Conservation (phyloP, 2,888 invertebrate species). For the Agrypnus murinus region DNA sequence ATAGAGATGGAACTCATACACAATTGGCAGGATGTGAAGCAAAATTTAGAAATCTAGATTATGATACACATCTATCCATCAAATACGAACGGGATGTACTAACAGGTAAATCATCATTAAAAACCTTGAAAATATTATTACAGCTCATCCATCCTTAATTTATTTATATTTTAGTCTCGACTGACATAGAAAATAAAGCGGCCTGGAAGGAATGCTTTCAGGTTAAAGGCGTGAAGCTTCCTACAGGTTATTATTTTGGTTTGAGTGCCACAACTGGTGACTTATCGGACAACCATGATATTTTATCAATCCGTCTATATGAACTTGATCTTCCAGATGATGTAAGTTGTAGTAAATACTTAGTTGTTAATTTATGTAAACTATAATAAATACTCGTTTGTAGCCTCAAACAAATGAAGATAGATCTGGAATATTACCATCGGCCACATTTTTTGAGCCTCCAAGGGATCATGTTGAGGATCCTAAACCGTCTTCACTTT, state of each 20-base stretch:
- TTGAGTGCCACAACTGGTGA: slow-evolving; percentile 98
- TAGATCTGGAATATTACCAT: slow-evolving; percentile 89
- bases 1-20: slow-evolving; percentile 98
- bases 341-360: slow-evolving; percentile 67
- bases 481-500: slow-evolving; percentile 87
- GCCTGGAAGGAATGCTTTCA: slow-evolving; percentile 96
- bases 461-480: slow-evolving; percentile 95
- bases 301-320: slow-evolving; percentile 92
- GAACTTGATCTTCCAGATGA: slow-evolving; percentile 88
- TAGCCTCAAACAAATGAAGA: slow-evolving; percentile 81
- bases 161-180: slow-evolving; percentile 88
- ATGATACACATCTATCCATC: slow-evolving; percentile 93
- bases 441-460: slow-evolving; percentile 91
- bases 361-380: background rate
- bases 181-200: slow-evolving; percentile 93
- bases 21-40: slow-evolving; percentile 98
- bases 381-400: slow-evolving; percentile 35
- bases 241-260: slow-evolving; percentile 96
- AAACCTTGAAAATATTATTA: background rate
- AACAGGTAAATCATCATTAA: slow-evolving; percentile 81
- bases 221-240: slow-evolving; percentile 91
- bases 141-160: too few species aligned
- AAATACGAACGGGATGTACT: slow-evolving; percentile 93
- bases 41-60: slow-evolving; percentile 92
- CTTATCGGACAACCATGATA: slow-evolving; percentile 96